Evolutionary conservation across 2,113 vertebrate species (phyloP), one percentile per base, ranked within the genome.

Genomic region (Scomber colias): DNA sequence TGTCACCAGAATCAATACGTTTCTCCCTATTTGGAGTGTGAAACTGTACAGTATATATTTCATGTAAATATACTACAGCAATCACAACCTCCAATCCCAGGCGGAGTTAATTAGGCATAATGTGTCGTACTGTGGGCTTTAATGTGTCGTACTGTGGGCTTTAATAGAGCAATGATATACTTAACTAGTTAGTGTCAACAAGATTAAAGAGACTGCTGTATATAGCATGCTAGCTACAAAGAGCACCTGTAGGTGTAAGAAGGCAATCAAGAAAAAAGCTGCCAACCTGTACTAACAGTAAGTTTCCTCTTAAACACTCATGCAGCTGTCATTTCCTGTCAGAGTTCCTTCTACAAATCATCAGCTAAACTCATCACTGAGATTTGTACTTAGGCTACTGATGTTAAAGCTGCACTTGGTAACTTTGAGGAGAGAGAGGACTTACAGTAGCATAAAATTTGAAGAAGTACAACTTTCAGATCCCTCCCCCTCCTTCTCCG

Each of bases 1-100:
- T 69, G 53, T 57, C 45, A 61, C n/a, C 31, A 50, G 60, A 78
- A 75, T 70, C 64, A 74, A 70, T 79, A 21, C 5, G 27, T 21
- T 45, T 48, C 15, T 61, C 60, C 19, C 55, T 57, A 61, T 53
- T 51, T 13, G 2, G 6, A 53, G 44, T 46, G 57, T 45, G n/a
- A 49, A 53, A 11, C 44, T 65, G 27, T 17, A 76, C 13, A 19
- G 19, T 40, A 40, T n/a, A 45, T 66, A 35, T 76, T 64, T 69
- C 15, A 62, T 40, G 7, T 15, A 53, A 66, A 50, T 46, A 24
- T 55, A 71, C 2, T 24, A 21, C 69, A 40, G 48, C 54, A n/a
- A 64, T 60, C 71, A 61, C 35, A 60, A 71, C 44, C 49, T 71
- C 51, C n/a, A 49, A 14, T 59, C 48, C 24, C 48, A 72, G 11